Evolutionary conservation across 2,113 vertebrate species (phyloP).

Genomic region (Verasper variegatus): DNA sequence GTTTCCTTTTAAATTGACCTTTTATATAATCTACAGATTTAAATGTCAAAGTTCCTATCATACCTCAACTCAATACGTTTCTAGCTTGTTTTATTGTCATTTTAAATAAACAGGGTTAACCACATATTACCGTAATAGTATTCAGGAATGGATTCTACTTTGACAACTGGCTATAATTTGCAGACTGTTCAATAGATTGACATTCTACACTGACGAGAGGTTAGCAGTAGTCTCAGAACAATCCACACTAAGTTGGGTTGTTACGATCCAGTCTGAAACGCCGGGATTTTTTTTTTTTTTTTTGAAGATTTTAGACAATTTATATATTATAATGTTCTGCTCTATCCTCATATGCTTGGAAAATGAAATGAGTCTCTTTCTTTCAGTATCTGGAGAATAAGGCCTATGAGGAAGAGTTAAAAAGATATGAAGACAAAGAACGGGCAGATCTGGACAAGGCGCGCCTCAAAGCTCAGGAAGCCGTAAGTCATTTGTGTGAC

Average conservation of each 20-base stretch:
- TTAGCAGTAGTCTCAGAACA: too few species aligned
- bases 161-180: too few species aligned
- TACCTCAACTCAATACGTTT: too few species aligned
- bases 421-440: slow-evolving; percentile 83
- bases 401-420: slow-evolving; percentile 86
- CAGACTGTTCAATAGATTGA: too few species aligned
- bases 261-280: too few species aligned
- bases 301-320: too few species aligned
- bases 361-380: slow-evolving; percentile 19
- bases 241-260: too few species aligned
- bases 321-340: background rate
- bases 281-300: too few species aligned
- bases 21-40: background rate
- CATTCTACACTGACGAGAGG: too few species aligned
- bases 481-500: slow-evolving; percentile 62
- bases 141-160: too few species aligned
- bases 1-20: background rate
- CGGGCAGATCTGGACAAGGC: slow-evolving; percentile 75
- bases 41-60: background rate
- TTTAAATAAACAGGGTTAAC: background rate
- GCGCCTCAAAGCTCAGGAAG: slow-evolving; percentile 78
- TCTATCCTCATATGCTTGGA: background rate
- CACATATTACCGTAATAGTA: background rate
- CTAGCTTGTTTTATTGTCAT: background rate
- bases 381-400: slow-evolving; percentile 79